These are phyloP conservation scores for Polydrusus pterygomalis DNA, from an alignment of 2,888 invertebrate species.

Conservation along the genomic window DNA sequence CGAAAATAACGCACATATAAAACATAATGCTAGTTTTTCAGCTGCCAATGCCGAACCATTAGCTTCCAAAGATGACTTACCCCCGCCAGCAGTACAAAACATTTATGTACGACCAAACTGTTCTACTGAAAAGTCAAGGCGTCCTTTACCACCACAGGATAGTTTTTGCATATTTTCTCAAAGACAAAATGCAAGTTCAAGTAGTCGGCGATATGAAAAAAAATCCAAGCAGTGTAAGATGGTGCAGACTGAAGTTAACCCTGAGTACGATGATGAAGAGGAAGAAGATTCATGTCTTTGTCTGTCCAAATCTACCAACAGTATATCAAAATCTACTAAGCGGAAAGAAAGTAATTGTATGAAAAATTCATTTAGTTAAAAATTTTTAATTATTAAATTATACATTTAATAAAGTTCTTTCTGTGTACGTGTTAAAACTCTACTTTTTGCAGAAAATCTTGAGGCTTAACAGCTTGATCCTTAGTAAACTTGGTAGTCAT, in stretches of 20 bases:
- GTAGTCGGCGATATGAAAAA: neutral
- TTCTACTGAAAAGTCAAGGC: neutral
- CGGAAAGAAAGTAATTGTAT: too few species aligned
- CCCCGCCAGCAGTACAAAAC: neutral
- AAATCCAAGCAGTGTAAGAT: neutral
- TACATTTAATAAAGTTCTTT: too few species aligned
- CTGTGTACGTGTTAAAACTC: too few species aligned
- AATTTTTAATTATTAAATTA: too few species aligned
- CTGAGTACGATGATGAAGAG: neutral
- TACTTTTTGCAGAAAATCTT: too few species aligned
- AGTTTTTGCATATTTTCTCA: neutral
- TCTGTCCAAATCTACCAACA: neutral
- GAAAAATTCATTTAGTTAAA: too few species aligned
- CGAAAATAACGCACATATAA: neutral
- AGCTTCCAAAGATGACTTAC: neutral
- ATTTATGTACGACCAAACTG: neutral
- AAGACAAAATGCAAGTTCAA: neutral
- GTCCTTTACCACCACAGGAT: neutral
- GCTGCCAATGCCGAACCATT: too few species aligned
- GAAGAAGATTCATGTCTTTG: neutral
- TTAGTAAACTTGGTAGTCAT: too few species aligned
- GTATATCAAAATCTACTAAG: neutral
- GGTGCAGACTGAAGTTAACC: neutral
- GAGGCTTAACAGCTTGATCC: too few species aligned
- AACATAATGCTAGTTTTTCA: neutral